Evolutionary conservation across 2,113 vertebrate genomes (phyloP).

Genomic region (Gallinago media): DNA sequence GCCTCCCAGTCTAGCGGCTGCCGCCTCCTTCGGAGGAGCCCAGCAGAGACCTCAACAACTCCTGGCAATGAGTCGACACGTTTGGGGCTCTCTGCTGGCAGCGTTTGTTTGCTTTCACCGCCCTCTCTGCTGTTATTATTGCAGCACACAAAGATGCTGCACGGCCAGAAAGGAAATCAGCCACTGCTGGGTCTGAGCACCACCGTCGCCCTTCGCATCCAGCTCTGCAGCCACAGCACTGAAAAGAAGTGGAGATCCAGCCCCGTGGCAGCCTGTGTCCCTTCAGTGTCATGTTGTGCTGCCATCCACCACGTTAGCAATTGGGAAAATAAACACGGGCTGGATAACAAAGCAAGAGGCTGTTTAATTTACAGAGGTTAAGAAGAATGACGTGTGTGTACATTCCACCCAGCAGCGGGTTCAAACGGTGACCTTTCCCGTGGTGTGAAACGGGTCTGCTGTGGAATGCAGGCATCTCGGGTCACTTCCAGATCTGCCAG

Average conservation of each 20-base stretch:
- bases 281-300: conserved; percentile 66
- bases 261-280: conserved; percentile 40
- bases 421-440: conserved; percentile 67
- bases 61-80: background rate
- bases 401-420: conserved; percentile 72
- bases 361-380: conserved; percentile 72
- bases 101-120: background rate
- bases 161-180: conserved; percentile 1
- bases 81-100: background rate
- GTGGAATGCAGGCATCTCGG: conserved; percentile 9
- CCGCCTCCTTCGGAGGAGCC: background rate
- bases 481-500: conserved; percentile 40
- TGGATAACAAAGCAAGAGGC: conserved; percentile 62
- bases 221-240: background rate
- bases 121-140: background rate
- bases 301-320: conserved; percentile 60
- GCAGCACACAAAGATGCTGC: conserved; percentile 15
- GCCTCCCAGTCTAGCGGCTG: background rate
- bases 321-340: conserved; percentile 72
- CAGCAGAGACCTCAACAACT: background rate
- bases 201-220: background rate
- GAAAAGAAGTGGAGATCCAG: background rate
- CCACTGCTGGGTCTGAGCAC: background rate
- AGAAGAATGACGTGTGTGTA: conserved; percentile 74
- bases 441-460: conserved; percentile 63